Base-by-base conservation (phyloP, 2,888 invertebrate species). In the Dorcus hopei region DNA sequence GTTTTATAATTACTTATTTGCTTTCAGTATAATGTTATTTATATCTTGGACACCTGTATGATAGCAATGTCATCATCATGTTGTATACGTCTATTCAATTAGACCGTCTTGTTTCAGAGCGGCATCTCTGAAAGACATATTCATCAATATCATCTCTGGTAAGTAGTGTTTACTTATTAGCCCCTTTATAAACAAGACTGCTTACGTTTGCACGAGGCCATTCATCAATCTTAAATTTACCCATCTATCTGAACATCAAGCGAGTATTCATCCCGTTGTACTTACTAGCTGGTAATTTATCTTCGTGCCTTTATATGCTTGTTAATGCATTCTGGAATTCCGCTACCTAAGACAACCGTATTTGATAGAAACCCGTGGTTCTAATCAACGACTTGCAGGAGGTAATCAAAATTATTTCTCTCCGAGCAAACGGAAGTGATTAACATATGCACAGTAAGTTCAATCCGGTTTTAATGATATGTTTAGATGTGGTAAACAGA, bases 151-250 rank as follows among this genome's bases (percentile, higher is more conserved):
- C 61, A 48, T 57, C 61, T 60, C 52, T 57, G 57, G 65, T 63
- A 60, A 65, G 65, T 65, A 63, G 59, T 56, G 53, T 62, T 63
- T 60, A 54, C 58, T 65, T 63, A 61, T 61, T 61, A 65, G 59
- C 58, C 59, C 19, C 59, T 57, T 63, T 63, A 63, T 63, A 61
- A 56, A 63, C 57, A 56, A 59, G 59, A 49, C 48, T 62, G 61
- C 58, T 59, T 57, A 54, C 54, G 62, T 57, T 59, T 56, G 54
- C 58, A 51, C 50, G 54, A 54, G 61, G 57, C 63, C 59, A 65
- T 65, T 65, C 58, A 63, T 63, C 63, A 65, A 63, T 59, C 60
- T 65, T 61, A 58, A 51, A 59, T 59, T 61, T 61, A 59, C 52
- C 59, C 59, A 56, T 62, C 64, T 64, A 65, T 62, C 61, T 60